Evolutionary conservation across 23 tunicate species (phyloP).

Genomic region (Corella eumyota): DNA sequence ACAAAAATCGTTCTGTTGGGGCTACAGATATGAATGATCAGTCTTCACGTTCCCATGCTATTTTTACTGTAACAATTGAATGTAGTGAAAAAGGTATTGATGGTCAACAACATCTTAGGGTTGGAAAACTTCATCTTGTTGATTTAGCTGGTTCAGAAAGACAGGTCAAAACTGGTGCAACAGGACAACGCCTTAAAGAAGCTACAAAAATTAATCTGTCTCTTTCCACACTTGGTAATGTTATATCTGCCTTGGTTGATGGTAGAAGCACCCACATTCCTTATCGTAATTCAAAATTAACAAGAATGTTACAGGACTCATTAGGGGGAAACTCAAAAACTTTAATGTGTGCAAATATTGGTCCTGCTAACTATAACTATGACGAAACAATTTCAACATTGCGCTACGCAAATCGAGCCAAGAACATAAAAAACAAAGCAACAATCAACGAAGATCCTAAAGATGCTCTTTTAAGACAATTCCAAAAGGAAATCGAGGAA

Average conservation of each 20-base stretch:
- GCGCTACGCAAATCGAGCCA: slow-evolving; percentile 96
- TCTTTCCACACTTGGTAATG: slow-evolving; percentile 94
- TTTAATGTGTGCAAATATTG: slow-evolving; percentile 97
- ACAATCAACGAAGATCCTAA: slow-evolving; percentile 98
- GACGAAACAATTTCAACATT: slow-evolving; percentile 96
- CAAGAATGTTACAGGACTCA: slow-evolving; percentile 94
- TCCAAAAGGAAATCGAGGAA: slow-evolving; percentile 93
- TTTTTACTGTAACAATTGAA: slow-evolving; percentile 91
- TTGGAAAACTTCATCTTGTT: slow-evolving; percentile 93
- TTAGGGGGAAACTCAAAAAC: slow-evolving; percentile 99
- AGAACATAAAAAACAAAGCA: slow-evolving; percentile 94
- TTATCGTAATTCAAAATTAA: slow-evolving; percentile 93
- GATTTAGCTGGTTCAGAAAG: slow-evolving; percentile 99
- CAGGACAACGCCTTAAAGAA: slow-evolving; percentile 91
- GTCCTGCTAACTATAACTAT: slow-evolving; percentile 95
- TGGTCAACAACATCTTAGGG: slow-evolving; percentile 79
- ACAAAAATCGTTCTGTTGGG: slow-evolving; percentile 95
- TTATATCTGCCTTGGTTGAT: slow-evolving; percentile 94
- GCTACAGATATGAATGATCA: slow-evolving; percentile 95
- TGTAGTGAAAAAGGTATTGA: slow-evolving; percentile 91
- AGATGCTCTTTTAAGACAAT: slow-evolving; percentile 92
- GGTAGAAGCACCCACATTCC: slow-evolving; percentile 98
- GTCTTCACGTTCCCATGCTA: slow-evolving; percentile 93
- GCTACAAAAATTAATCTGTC: slow-evolving; percentile 96
- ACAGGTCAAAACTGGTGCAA: slow-evolving; percentile 92